A percentile compares a stretch with the other conserved stretches of the same genome.
These are phyloP conservation scores for Luidia sarsii DNA, from an alignment of 53 echinoderm and acorn worm genomes.

Conservation along the genomic window DNA sequence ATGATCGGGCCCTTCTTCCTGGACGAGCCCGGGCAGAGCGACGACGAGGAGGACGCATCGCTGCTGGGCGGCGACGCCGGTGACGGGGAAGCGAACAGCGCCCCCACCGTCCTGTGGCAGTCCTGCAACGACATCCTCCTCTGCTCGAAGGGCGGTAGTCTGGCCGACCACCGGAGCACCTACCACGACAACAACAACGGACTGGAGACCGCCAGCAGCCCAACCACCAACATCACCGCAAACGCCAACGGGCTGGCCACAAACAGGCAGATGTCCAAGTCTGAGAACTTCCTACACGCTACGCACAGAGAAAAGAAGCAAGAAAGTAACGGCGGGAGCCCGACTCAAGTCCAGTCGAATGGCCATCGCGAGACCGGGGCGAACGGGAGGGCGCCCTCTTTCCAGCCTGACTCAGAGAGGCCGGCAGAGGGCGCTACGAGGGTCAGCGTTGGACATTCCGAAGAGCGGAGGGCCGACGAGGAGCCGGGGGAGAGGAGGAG, in stretches of 20 bases:
- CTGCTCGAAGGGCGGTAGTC: background rate
- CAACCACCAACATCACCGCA: background rate
- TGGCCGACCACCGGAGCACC: background rate
- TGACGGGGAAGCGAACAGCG: constrained; percentile 14
- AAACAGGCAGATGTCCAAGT: background rate
- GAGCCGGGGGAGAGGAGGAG: constrained; percentile 23
- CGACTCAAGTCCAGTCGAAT: too few species aligned
- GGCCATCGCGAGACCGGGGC: too few species aligned
- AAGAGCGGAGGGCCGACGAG: background rate
- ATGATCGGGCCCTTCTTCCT: constrained; percentile 86
- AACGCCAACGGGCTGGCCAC: constrained; percentile 28
- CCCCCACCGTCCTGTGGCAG: constrained; percentile 30
- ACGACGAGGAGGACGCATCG: background rate
- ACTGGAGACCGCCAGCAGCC: background rate
- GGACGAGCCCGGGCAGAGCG: constrained; percentile 61
- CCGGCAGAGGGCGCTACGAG: constrained; percentile 1
- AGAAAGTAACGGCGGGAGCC: too few species aligned
- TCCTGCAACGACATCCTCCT: constrained; percentile 41
- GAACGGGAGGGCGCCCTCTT: background rate
- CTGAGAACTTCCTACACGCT: constrained; percentile 14
- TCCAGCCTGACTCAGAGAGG: background rate
- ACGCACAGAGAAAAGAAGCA: too few species aligned
- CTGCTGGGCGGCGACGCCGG: background rate
- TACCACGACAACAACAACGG: background rate
- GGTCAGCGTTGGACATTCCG: too few species aligned